These are phyloP conservation scores for Drosophila dives DNA, from an alignment of 2,888 invertebrate genomes.

Conservation along the genomic window DNA sequence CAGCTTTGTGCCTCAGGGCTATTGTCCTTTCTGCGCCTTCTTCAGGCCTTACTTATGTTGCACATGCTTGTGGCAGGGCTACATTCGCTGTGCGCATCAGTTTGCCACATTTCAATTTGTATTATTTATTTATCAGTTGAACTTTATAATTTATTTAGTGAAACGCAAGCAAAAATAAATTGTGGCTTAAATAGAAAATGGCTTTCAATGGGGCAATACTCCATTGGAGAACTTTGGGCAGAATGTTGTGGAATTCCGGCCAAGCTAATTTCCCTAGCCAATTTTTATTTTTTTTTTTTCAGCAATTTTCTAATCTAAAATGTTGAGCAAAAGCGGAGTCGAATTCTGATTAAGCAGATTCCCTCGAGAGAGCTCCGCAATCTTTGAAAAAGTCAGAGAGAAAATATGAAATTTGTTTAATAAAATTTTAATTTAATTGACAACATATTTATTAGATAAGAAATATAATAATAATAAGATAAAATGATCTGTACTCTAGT, in stretches of 20 bases:
- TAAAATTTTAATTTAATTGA: not conserved
- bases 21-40: slow-evolving; percentile 69
- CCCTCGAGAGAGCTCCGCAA: not conserved
- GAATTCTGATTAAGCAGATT: not conserved
- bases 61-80: not conserved
- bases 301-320: too few relatives aligned
- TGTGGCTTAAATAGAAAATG: not conserved
- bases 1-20: slow-evolving; percentile 33
- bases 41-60: slow-evolving; percentile 49
- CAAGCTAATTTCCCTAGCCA: not conserved
- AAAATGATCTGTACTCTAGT: too few relatives aligned
- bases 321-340: too few relatives aligned
- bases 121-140: not conserved
- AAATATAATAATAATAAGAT: not conserved
- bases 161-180: not conserved
- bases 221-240: not conserved
- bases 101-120: not conserved
- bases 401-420: not conserved
- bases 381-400: not conserved
- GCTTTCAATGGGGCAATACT: not conserved
- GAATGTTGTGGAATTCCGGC: not conserved
- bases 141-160: not conserved
- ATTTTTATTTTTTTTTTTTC: too few relatives aligned
- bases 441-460: not conserved
- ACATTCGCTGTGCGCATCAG: slow-evolving; percentile 1